Percentiles rank a stretch among this genome's conserved stretches.
Evolutionary conservation across 2,113 vertebrate species (phyloP).

Genomic region (Eclectus roratus): DNA sequence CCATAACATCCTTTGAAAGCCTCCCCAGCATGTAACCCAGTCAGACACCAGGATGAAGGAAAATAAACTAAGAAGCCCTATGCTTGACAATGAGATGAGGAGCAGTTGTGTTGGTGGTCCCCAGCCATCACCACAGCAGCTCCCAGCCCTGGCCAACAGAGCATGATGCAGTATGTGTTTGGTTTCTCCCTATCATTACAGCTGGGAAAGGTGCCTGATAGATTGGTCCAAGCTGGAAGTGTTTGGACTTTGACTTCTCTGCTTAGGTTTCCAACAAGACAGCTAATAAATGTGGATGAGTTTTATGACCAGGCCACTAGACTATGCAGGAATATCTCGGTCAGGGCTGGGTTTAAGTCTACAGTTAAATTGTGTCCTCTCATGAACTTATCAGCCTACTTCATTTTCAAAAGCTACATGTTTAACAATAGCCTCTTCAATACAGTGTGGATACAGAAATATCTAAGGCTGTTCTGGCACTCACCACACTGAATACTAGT

Average conservation of each 20-base stretch:
- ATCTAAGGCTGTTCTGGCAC: background rate
- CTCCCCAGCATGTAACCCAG: background rate
- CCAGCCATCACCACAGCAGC: background rate
- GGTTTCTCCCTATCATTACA: background rate
- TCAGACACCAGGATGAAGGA: background rate
- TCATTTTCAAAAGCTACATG: background rate
- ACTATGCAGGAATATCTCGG: background rate
- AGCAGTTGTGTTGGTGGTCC: background rate
- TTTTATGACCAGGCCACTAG: background rate
- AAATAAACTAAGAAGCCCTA: background rate
- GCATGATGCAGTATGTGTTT: background rate
- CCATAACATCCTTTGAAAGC: background rate
- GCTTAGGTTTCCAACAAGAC: background rate
- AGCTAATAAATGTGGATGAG: background rate
- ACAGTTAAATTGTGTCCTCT: background rate
- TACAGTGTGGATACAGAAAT: background rate
- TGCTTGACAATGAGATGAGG: background rate
- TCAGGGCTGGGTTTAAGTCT: background rate
- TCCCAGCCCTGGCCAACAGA: background rate
- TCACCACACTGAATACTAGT: background rate
- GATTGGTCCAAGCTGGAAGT: fast-evolving
- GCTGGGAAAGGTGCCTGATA: background rate
- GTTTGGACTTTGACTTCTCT: background rate
- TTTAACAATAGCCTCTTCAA: background rate
- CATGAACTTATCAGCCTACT: background rate